phyloP scores from a whole-genome alignment of 2,888 invertebrate species.

The Scelioninae gen. 1 region DNA sequence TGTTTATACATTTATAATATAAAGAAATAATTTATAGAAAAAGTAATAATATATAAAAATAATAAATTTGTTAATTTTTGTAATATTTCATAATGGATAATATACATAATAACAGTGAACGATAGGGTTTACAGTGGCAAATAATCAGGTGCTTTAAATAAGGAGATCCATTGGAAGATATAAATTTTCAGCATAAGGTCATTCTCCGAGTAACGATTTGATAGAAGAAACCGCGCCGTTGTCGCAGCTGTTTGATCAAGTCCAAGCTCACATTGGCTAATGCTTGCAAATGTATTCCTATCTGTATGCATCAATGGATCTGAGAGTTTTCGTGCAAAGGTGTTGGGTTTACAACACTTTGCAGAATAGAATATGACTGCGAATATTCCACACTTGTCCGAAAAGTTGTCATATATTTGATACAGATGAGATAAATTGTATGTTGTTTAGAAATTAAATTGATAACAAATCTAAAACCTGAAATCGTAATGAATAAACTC shows the following conservation, averaged over 20 bases:
- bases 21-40: too few species aligned
- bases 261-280: conserved; percentile 73
- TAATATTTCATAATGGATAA: too few species aligned
- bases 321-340: conserved; percentile 50
- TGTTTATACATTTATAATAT: too few species aligned
- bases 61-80: too few species aligned
- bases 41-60: too few species aligned
- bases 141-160: conserved; percentile 9
- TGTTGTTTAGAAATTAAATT: conserved; percentile 10
- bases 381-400: not conserved
- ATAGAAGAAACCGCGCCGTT: conserved; percentile 57
- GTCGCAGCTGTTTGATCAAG: conserved; percentile 76
- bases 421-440: conserved; percentile 24
- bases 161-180: conserved; percentile 1
- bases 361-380: conserved; percentile 30
- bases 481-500: not conserved
- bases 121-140: not conserved
- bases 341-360: conserved; percentile 51
- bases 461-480: not conserved
- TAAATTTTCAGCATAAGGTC: conserved; percentile 25
- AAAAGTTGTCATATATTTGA: conserved; percentile 29
- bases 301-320: conserved; percentile 74
- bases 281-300: conserved; percentile 80
- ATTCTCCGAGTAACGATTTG: conserved; percentile 36
- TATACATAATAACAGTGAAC: not conserved